Conservation (phyloP, 2,113 vertebrate genomes). For the Peromyscus californicus region DNA sequence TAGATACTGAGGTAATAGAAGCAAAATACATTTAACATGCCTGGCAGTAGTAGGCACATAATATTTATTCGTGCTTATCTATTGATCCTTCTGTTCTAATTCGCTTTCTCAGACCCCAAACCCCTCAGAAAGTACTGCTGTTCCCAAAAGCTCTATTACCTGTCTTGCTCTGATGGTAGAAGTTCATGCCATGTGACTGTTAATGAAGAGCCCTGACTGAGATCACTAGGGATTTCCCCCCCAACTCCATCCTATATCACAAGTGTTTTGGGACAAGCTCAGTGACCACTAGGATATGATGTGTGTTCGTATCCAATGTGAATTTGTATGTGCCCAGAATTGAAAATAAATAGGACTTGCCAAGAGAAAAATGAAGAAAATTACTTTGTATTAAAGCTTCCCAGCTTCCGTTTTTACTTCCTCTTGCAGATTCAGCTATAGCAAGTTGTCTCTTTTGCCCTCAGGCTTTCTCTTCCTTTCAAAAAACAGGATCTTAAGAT, state of each 20-base stretch:
- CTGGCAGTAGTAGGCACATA: not conserved
- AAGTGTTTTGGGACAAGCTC: not conserved
- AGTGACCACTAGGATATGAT: not conserved
- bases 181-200: not conserved
- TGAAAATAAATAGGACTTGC: constrained; percentile 2
- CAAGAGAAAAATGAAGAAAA: constrained; percentile 47
- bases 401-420: not conserved
- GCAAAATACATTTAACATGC: not conserved
- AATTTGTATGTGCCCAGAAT: constrained; percentile 39
- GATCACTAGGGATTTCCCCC: not conserved
- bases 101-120: not conserved
- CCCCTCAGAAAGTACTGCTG: not conserved
- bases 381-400: constrained; percentile 7
- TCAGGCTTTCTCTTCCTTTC: not conserved
- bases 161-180: not conserved
- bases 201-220: not conserved
- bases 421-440: not conserved
- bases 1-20: not conserved
- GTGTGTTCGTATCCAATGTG: not conserved
- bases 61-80: not conserved
- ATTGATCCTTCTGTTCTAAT: not conserved
- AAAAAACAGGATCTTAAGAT: not conserved
- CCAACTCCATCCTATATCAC: not conserved
- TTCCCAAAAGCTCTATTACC: not conserved
- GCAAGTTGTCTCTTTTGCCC: not conserved